Evolutionary conservation across 1,140 invertebrate genomes (phyloP).

Genomic region (Aphidius ervi): DNA sequence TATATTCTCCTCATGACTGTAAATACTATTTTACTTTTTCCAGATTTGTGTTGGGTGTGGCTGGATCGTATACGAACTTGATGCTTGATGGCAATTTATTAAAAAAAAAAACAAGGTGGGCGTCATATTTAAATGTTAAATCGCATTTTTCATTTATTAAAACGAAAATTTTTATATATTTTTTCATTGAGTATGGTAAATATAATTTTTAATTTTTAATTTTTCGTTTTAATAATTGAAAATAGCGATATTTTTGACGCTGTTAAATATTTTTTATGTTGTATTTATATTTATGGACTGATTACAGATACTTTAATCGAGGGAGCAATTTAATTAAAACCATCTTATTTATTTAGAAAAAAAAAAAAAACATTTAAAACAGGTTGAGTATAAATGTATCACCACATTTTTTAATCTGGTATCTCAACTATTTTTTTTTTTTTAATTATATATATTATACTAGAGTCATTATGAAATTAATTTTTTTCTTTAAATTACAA

Average conservation of each 20-base stretch:
- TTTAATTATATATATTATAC: neutral
- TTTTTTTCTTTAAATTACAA: neutral
- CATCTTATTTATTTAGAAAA: slow-evolving; percentile 12
- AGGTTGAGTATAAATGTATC: slow-evolving; percentile 18
- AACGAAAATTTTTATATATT: neutral
- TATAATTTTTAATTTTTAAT: neutral
- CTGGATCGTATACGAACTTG: slow-evolving; percentile 11
- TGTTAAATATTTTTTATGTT: slow-evolving; percentile 6
- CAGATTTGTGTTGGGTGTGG: slow-evolving; percentile 38
- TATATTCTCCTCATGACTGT: slow-evolving; percentile 34
- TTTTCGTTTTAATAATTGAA: slow-evolving; percentile 14
- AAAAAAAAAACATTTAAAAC: slow-evolving; percentile 12
- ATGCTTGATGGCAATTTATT: slow-evolving; percentile 4
- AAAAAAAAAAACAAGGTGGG: slow-evolving; percentile 10
- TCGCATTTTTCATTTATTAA: slow-evolving; percentile 9
- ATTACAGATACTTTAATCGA: slow-evolving; percentile 26
- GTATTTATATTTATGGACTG: slow-evolving; percentile 28
- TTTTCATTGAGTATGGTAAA: neutral
- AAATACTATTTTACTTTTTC: slow-evolving; percentile 40
- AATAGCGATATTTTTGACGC: slow-evolving; percentile 25
- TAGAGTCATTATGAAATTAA: neutral
- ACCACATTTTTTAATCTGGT: slow-evolving; percentile 6
- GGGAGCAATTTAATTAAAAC: slow-evolving; percentile 17
- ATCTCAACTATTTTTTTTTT: neutral
- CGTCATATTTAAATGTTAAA: slow-evolving; percentile 1